phyloP scores from a whole-genome alignment of 2,888 invertebrate genomes.

The Ashinkailepas kermadecensis region DNA sequence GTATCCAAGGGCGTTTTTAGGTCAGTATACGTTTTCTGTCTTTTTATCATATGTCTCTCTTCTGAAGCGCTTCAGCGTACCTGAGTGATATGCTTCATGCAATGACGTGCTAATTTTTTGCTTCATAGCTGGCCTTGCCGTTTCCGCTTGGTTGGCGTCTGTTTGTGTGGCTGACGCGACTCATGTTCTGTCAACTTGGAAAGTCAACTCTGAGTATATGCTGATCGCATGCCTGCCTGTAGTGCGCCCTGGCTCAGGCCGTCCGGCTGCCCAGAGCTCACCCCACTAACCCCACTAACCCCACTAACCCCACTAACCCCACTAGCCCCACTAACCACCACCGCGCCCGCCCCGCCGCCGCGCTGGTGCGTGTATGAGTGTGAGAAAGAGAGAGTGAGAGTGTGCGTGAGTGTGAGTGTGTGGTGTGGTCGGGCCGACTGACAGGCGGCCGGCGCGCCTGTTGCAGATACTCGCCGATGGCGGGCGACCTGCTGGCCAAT shows the following conservation, averaged over 20 bases:
- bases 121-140: not conserved
- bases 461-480: constrained; percentile 68
- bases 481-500: constrained; percentile 67
- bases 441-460: constrained; percentile 30
- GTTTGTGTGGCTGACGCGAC: not conserved
- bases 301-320: not conserved
- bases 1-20: constrained; percentile 24
- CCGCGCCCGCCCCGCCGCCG: no score
- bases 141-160: not conserved
- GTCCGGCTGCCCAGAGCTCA: no score
- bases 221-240: not conserved
- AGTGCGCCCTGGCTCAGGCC: not conserved
- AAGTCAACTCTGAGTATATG: not conserved
- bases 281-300: not conserved
- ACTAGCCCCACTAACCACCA: no score
- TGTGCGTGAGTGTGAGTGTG: not conserved
- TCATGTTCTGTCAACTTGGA: no score
- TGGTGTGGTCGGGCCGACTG: constrained; percentile 12
- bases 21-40: constrained; percentile 18
- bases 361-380: no score
- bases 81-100: not conserved
- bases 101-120: not conserved
- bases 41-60: not conserved
- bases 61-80: not conserved
- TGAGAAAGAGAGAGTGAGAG: no score